Evolutionary conservation across 2,797 vertebrate genomes (phyloP).

Genomic region (Phoxinus dragarum): DNA sequence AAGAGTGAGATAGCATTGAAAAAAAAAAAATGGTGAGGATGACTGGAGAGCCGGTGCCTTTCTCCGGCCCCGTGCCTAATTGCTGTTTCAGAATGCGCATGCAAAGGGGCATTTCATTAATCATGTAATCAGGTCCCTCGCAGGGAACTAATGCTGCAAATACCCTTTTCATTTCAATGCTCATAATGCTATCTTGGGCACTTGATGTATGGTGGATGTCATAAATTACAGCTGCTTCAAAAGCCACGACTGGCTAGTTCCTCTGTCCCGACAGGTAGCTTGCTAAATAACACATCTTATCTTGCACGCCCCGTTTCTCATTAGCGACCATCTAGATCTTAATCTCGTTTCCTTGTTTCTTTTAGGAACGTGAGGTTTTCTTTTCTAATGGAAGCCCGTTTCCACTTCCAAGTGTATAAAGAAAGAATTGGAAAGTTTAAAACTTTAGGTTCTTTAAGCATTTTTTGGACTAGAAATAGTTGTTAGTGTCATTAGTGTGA

Average conservation of each 20-base stretch:
- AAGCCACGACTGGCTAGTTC: conserved; percentile 85
- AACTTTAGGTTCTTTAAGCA: conserved; percentile 61
- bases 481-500: neutral
- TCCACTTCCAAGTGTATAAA: neutral
- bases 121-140: conserved; percentile 99
- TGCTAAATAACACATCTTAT: conserved; percentile 77
- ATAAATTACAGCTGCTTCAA: conserved; percentile 98
- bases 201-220: conserved; percentile 99
- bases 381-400: neutral
- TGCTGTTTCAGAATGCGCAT: conserved; percentile 99
- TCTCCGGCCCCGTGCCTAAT: conserved; percentile 94
- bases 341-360: conserved; percentile 43
- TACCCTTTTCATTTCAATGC: conserved; percentile 99
- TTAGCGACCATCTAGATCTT: conserved; percentile 53
- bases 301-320: conserved; percentile 52
- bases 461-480: conserved; percentile 62
- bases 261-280: conserved; percentile 90
- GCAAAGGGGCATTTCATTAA: conserved; percentile 99
- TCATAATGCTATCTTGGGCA: conserved; percentile 97
- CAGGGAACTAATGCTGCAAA: conserved; percentile 99
- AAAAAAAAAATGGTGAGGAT: conserved; percentile 60
- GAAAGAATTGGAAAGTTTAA: neutral
- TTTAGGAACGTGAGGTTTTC: neutral
- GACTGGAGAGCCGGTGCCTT: conserved; percentile 80
- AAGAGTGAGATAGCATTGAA: conserved; percentile 88